A percentile compares a stretch with the other conserved stretches of the same genome.
Evolutionary conservation across 2,888 invertebrate species (phyloP).

Genomic region (Cheilosia vulpina): DNA sequence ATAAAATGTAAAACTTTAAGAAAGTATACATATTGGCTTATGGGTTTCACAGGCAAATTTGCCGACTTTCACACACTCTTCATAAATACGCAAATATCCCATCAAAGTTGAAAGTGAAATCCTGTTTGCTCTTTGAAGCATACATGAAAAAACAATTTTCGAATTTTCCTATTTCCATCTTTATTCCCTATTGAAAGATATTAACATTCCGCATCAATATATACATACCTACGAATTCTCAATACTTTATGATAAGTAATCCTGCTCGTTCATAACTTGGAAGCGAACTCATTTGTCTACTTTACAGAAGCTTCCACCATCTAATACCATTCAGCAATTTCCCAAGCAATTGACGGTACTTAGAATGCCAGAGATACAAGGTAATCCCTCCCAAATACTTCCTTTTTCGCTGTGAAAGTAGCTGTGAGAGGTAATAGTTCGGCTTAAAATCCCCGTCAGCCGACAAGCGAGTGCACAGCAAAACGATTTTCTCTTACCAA

Average conservation of each 20-base stretch:
- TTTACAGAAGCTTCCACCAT: not conserved
- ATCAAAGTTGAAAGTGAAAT: not conserved
- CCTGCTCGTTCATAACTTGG: constrained; percentile 19
- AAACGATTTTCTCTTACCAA: constrained; percentile 6
- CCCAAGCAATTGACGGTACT: constrained; percentile 46
- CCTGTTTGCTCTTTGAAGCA: not conserved
- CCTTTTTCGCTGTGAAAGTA: constrained; percentile 7
- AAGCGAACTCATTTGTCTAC: constrained; percentile 38
- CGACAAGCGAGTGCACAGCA: not conserved
- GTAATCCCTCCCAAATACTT: constrained; percentile 45
- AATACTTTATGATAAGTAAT: not conserved
- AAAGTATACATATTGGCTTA: too few relatives aligned
- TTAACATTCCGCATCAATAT: not conserved
- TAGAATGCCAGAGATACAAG: constrained; percentile 26
- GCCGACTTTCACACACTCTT: too few relatives aligned
- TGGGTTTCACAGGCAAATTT: too few relatives aligned
- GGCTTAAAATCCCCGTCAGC: constrained; percentile 27
- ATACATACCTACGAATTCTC: not conserved
- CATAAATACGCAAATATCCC: not conserved
- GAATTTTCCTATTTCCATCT: too few relatives aligned
- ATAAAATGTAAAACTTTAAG: too few relatives aligned
- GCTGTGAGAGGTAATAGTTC: constrained; percentile 10
- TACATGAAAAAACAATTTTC: not conserved
- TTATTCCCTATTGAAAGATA: not conserved
- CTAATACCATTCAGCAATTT: constrained; percentile 27